Conservation (phyloP, 2,113 vertebrate genomes). For the Gymnobelideus leadbeateri region DNA sequence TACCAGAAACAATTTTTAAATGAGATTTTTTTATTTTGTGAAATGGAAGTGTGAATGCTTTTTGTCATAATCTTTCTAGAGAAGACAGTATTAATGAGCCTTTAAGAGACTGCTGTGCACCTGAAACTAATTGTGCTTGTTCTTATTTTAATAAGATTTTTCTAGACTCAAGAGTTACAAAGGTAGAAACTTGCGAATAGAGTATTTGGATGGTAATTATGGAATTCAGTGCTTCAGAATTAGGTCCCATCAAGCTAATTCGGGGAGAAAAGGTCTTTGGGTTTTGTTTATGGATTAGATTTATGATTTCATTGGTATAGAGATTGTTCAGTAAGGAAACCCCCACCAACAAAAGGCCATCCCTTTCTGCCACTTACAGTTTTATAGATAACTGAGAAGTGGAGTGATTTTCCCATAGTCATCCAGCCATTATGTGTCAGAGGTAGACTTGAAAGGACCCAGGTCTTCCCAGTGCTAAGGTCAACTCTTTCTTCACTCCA, state of each 20-base stretch:
- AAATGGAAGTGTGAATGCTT: conserved; percentile 4
- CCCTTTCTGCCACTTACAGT: not conserved
- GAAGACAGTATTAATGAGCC: conserved; percentile 34
- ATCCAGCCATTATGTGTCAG: not conserved
- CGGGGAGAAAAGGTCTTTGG: conserved; percentile 17
- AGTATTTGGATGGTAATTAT: not conserved
- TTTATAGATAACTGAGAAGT: not conserved
- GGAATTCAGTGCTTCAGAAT: not conserved
- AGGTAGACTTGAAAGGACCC: not conserved
- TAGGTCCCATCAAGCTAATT: not conserved
- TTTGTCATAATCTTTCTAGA: conserved; percentile 5
- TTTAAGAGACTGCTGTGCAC: conserved; percentile 40
- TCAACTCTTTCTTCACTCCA: not conserved
- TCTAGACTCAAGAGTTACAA: not conserved
- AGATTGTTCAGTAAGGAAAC: not conserved
- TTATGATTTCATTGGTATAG: not conserved
- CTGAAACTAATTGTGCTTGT: not conserved
- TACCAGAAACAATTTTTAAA: not conserved
- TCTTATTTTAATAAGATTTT: conserved; percentile 6
- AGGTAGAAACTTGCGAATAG: conserved; percentile 35
- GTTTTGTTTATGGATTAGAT: not conserved
- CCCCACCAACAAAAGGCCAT: not conserved
- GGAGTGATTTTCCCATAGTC: not conserved
- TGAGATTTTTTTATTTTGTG: conserved; percentile 29
- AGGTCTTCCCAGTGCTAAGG: not conserved